Conservation (phyloP, 1,140 invertebrate species). For the Armadillidium nasatum region DNA sequence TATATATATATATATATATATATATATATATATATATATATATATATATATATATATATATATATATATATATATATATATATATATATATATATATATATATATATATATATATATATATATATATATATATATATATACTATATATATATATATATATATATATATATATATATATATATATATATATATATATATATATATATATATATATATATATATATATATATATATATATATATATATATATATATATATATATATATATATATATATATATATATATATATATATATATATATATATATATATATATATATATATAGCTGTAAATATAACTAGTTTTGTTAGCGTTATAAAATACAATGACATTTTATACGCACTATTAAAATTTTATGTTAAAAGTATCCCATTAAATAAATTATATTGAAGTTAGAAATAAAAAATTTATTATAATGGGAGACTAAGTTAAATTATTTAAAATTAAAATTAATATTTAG, state of each 20-base stretch:
- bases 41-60: constrained; percentile 29
- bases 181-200: constrained; percentile 5
- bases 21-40: background rate
- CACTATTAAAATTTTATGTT: too few species aligned
- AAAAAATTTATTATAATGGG: too few species aligned
- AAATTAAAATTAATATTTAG: too few species aligned
- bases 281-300: too few species aligned
- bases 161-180: constrained; percentile 1
- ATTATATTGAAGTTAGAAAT: too few species aligned
- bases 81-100: constrained; percentile 24
- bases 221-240: constrained; percentile 12
- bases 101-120: constrained; percentile 19
- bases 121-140: constrained; percentile 20
- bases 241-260: constrained; percentile 1
- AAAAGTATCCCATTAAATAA: too few species aligned
- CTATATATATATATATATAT: constrained; percentile 10
- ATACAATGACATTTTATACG: too few species aligned
- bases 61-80: constrained; percentile 23
- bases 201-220: constrained; percentile 21
- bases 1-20: too few species aligned
- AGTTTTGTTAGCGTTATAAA: too few species aligned
- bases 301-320: too few species aligned
- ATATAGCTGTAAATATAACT: too few species aligned
- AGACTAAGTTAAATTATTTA: too few species aligned
- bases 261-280: background rate